phyloP scores from a whole-genome alignment of 1,140 invertebrate genomes.

The Monomorium pharaonis region DNA sequence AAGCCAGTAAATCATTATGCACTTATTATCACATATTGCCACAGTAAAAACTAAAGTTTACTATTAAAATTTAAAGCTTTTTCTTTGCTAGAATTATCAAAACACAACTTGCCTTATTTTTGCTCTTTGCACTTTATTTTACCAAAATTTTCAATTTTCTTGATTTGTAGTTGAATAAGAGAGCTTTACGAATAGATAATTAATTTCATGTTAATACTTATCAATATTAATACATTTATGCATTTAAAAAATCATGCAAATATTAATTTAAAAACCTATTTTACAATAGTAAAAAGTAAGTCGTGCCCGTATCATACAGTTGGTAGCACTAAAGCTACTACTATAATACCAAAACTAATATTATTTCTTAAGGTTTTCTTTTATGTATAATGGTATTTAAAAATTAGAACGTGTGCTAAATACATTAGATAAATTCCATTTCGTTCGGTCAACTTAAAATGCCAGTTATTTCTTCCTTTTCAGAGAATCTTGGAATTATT shows the following conservation, averaged over 20 bases:
- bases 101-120: not conserved
- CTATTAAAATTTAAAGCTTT: not conserved
- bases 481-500: slow-evolving; percentile 45
- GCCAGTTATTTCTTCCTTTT: not conserved
- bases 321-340: not conserved
- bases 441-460: not conserved
- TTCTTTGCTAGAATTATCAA: not conserved
- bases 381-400: not conserved
- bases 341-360: not conserved
- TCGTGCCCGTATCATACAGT: not conserved
- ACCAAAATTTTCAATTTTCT: not conserved
- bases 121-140: not conserved
- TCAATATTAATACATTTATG: not conserved
- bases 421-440: not conserved
- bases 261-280: not conserved
- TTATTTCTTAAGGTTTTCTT: not conserved
- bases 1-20: not conserved
- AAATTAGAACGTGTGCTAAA: slow-evolving; percentile 4
- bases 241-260: not conserved
- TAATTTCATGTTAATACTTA: not conserved
- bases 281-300: not conserved
- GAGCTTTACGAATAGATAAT: not conserved
- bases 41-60: not conserved
- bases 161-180: not conserved
- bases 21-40: not conserved